Conservation (phyloP, 1,140 invertebrate species). For the Plodia interpunctella region DNA sequence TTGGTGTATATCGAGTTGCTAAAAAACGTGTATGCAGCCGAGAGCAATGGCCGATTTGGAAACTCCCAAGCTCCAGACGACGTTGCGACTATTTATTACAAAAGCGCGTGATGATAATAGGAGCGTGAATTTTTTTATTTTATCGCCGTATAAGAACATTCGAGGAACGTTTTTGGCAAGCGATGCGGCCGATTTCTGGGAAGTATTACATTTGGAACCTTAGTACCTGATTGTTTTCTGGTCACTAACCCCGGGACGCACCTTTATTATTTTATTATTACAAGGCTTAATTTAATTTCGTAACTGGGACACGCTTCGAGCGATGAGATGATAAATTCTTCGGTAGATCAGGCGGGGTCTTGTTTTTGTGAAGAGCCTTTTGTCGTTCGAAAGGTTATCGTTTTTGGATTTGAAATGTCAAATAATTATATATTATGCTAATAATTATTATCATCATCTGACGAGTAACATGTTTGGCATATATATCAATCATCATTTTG, state of each 20-base stretch:
- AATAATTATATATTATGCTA: no score
- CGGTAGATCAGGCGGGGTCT: neutral
- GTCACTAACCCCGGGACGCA: conserved; percentile 52
- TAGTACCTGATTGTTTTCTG: conserved; percentile 72
- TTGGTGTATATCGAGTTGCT: conserved; percentile 31
- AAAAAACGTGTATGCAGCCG: conserved; percentile 46
- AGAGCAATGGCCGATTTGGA: conserved; percentile 37
- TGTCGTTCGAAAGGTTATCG: neutral
- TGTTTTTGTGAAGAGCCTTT: neutral
- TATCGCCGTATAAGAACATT: conserved; percentile 29
- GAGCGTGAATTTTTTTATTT: conserved; percentile 50
- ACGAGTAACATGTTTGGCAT: neutral
- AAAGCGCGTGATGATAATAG: conserved; percentile 55
- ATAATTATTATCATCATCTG: neutral
- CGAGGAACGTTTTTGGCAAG: conserved; percentile 58
- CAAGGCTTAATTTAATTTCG: conserved; percentile 44
- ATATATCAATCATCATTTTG: neutral
- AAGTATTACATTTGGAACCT: conserved; percentile 67
- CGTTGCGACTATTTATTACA: conserved; percentile 57
- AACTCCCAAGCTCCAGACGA: conserved; percentile 34
- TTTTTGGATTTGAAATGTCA: neutral
- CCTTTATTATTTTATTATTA: conserved; percentile 52
- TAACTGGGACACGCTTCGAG: conserved; percentile 37
- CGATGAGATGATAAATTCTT: conserved; percentile 3
- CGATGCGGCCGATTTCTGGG: conserved; percentile 56